Conservation (phyloP, 2,888 invertebrate species). For the Cephonodes hylas region DNA sequence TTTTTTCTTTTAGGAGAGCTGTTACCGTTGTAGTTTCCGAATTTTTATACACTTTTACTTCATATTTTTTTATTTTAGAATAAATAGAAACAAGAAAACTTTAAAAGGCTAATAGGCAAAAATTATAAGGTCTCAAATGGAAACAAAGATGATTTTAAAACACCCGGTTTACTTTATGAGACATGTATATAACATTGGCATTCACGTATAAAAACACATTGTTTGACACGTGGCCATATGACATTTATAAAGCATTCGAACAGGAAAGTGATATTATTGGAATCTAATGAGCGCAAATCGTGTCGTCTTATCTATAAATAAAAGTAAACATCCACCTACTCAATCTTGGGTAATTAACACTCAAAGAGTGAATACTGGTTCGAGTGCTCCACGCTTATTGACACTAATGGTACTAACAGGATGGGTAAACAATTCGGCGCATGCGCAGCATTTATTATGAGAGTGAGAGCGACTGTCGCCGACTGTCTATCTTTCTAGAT, state of each 20-base stretch:
- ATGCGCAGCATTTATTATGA: slow-evolving; percentile 31
- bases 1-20: no score
- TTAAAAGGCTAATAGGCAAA: no score
- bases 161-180: no score
- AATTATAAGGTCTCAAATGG: no score
- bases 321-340: slow-evolving; percentile 10
- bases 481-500: slow-evolving; percentile 5
- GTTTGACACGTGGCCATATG: no score
- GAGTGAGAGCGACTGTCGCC: slow-evolving; percentile 28
- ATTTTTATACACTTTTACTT: no score
- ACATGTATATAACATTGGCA: no score
- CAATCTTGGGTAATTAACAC: slow-evolving; percentile 18
- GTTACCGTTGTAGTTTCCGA: no score
- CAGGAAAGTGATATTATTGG: background rate
- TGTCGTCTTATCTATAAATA: slow-evolving; percentile 10
- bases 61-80: no score
- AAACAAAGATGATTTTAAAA: no score
- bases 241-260: background rate
- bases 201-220: no score
- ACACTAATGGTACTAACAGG: slow-evolving; percentile 32
- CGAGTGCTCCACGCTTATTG: slow-evolving; percentile 29
- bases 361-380: slow-evolving; percentile 18
- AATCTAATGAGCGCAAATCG: background rate
- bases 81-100: no score
- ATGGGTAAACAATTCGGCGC: slow-evolving; percentile 34